These are phyloP conservation scores for Papilio glaucus DNA, from an alignment of 1,140 invertebrate genomes.

Conservation along the genomic window DNA sequence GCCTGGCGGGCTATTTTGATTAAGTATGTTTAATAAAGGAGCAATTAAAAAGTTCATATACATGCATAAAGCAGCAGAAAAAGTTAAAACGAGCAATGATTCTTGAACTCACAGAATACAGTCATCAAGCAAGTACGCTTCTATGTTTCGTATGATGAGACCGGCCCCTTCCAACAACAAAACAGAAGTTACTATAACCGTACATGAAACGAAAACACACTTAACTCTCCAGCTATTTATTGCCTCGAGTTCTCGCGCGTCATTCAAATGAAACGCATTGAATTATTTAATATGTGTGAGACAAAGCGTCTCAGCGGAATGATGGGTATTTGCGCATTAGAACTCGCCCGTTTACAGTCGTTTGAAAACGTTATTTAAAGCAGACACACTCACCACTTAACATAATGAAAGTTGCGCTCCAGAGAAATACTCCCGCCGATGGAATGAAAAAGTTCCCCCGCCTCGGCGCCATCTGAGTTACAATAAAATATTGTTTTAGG, in stretches of 20 bases:
- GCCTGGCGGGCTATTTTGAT: too few relatives aligned
- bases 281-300: not conserved
- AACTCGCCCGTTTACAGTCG: conserved; percentile 9
- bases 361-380: conserved; percentile 37
- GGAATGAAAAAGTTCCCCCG: conserved; percentile 27
- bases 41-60: too few relatives aligned
- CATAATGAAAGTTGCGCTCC: conserved; percentile 36
- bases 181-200: not conserved
- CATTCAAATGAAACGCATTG: not conserved
- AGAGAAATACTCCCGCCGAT: conserved; percentile 26
- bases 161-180: not conserved
- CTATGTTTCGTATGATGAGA: too few relatives aligned
- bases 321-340: conserved; percentile 7
- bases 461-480: conserved; percentile 23
- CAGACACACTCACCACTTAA: conserved; percentile 34
- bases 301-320: not conserved
- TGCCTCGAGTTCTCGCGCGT: not conserved
- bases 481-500: conserved; percentile 35
- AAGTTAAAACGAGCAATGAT: too few relatives aligned
- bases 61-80: too few relatives aligned
- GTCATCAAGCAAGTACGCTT: too few relatives aligned
- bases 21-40: too few relatives aligned
- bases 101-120: too few relatives aligned
- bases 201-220: not conserved
- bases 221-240: not conserved